A percentile compares a stretch with the other conserved stretches of the same genome.
phyloP scores from a whole-genome alignment of 1,140 invertebrate species.

The Metaphire vulgaris region DNA sequence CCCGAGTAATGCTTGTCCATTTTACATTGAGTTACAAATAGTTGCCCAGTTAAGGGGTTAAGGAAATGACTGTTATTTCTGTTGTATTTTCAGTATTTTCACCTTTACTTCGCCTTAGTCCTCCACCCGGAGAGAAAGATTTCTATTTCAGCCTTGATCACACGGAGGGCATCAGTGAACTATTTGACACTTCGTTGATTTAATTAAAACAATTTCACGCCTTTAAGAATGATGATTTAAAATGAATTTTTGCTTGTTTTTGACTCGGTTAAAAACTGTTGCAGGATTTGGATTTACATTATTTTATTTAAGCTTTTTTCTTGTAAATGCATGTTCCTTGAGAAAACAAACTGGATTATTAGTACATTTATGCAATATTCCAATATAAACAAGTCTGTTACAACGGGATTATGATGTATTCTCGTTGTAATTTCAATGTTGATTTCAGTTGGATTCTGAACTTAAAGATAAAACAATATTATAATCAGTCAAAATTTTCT shows the following conservation, averaged over 20 bases:
- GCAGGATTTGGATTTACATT: not conserved
- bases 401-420: too few relatives aligned
- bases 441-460: too few relatives aligned
- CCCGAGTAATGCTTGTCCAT: not conserved
- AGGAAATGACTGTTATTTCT: not conserved
- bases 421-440: too few relatives aligned
- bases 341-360: too few relatives aligned
- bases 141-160: slow-evolving; percentile 73
- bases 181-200: slow-evolving; percentile 62
- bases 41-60: not conserved
- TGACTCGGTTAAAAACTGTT: not conserved
- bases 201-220: not conserved
- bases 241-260: not conserved
- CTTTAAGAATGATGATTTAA: too few relatives aligned
- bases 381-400: too few relatives aligned
- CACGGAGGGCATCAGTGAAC: slow-evolving; percentile 71
- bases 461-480: too few relatives aligned
- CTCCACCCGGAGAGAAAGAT: slow-evolving; percentile 69
- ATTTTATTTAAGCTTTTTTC: too few relatives aligned
- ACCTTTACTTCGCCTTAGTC: slow-evolving; percentile 68
- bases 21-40: not conserved
- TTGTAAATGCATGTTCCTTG: too few relatives aligned
- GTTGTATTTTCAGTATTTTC: slow-evolving; percentile 58
- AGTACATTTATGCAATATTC: too few relatives aligned
- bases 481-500: too few relatives aligned